Base-by-base conservation (phyloP, 1,140 invertebrate species). In the Lineus longissimus region DNA sequence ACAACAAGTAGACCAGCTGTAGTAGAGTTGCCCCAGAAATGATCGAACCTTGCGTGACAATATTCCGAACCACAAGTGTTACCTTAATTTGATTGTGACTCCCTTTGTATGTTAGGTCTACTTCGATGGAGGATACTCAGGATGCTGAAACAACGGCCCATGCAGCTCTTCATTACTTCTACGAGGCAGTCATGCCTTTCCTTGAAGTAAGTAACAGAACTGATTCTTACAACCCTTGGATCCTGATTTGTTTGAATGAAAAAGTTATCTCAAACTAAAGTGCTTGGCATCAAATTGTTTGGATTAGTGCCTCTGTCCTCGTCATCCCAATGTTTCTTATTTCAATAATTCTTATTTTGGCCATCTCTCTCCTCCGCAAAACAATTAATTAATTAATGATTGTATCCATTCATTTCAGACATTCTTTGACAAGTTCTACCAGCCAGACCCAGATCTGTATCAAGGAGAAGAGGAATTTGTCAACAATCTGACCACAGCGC, bases 121-220 rank as follows among this genome's bases (percentile, higher is more conserved):
- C 33, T 15, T 36, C 33, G 6, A 15, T 36, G 6, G 71, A 75
- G n/a, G 71, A 73, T 2, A 61, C 57, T 23, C 31, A 68, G 36
- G 75, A 81, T 56, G 68, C 67, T 0, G 70, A 68, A 41, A 66
- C 69, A 13, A 67, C 69, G 4, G 71, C 78, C 45, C 75, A 78
- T 54, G 70, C 71, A 40, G 73, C 65, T 27, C 60, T 80, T 1
- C 80, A 75, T 66, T 81, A 78, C 62, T 69, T 80, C 30, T 67
- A 80, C 25, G 79, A 79, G 51, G 76, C 71, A 7, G 74, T 79
- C 2, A 67, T 81, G 61, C 75, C 77, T 17, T 76, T 81, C 57
- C 57, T 81, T 23, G 76, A 81, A 68, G 79, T 77, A 71, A 68
- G 65, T 64, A 15, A 36, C 6, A 29, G 15, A 7, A 36, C n/a